Base-by-base conservation (phyloP, 2,797 vertebrate species). In the Enteromius thamalakanensis region DNA sequence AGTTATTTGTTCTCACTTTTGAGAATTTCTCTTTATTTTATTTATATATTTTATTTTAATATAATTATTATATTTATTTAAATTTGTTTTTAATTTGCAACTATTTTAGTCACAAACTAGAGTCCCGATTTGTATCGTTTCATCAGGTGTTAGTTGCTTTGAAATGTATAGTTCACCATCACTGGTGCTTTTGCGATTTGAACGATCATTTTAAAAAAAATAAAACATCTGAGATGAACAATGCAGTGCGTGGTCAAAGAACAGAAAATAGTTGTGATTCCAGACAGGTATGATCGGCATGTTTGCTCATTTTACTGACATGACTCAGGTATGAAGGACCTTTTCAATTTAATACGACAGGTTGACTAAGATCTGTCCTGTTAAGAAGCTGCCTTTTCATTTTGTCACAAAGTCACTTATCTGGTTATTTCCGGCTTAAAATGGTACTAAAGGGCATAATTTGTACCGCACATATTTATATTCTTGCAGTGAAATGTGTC, bases 201-300 rank as follows among this genome's bases (percentile, higher is more conserved):
- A 55, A 55, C 32, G 4, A 72, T n/a, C 12, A n/a, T 17, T 60
- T 45, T 11, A 21, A n/a, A n/a, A n/a, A n/a, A n/a, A 4, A 23
- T 34, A 14, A 49, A 12, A 1, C 60, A 82, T 42, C 14, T 42
- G 45, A 65, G 12, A 49, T 67, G 15, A 55, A 67, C 3, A 53
- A 42, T 37, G 40, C 2, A 42, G 4, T 42, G 10, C 4, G 1
- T 53, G n/a, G 23, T 76, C 49, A 67, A 23, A 78, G 49, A 83
- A 69, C 37, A 77, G 29, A 67, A 60, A 26, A 45, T 58, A 17
- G 4, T 62, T 60, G 21, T 23, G 11, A 70, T 58, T 68, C 74
- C 51, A 83, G 81, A 47, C 64, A 77, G 72, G 51, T 68, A 60
- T 47, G 74, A 23, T 60, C 6, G 26, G 64, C 19, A 83, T 78